These are phyloP conservation scores for Leuciscus waleckii DNA, from an alignment of 2,797 vertebrate genomes.

Conservation along the genomic window DNA sequence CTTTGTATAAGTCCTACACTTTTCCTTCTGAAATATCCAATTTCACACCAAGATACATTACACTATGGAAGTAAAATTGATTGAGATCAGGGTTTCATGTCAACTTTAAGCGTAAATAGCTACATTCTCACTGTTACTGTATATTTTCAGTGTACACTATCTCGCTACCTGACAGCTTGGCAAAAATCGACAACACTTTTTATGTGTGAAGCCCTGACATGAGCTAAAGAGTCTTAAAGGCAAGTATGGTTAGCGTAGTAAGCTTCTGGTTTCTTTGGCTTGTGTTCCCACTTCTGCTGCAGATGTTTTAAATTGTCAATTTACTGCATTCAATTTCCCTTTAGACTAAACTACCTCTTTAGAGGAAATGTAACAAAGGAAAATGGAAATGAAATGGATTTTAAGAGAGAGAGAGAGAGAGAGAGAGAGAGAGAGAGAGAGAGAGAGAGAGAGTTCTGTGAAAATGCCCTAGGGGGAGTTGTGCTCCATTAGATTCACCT, in stretches of 20 bases:
- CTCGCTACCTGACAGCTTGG: not conserved
- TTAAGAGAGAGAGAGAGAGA: slow-evolving; percentile 68
- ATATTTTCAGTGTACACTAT: not conserved
- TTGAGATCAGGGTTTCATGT: not conserved
- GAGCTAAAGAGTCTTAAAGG: not conserved
- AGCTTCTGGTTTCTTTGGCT: not conserved
- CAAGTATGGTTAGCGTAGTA: not conserved
- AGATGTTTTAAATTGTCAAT: not conserved
- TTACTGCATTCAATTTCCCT: slow-evolving; percentile 1
- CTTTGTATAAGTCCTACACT: not conserved
- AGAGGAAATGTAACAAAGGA: slow-evolving; percentile 28
- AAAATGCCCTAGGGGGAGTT: slow-evolving; percentile 83
- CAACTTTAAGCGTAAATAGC: not conserved
- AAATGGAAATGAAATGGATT: slow-evolving; percentile 37
- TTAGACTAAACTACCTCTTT: not conserved
- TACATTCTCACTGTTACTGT: not conserved
- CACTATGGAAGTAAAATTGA: not conserved
- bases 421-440: slow-evolving; percentile 71
- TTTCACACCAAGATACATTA: too few relatives aligned
- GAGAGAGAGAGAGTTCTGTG: slow-evolving; percentile 78
- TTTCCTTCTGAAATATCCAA: not conserved
- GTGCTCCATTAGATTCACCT: slow-evolving; percentile 82
- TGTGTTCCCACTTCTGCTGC: not conserved
- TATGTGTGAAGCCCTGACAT: not conserved
- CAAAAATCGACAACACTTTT: not conserved